Conservation (phyloP, 2,113 vertebrate species). For the Forbesichthys agassizii region DNA sequence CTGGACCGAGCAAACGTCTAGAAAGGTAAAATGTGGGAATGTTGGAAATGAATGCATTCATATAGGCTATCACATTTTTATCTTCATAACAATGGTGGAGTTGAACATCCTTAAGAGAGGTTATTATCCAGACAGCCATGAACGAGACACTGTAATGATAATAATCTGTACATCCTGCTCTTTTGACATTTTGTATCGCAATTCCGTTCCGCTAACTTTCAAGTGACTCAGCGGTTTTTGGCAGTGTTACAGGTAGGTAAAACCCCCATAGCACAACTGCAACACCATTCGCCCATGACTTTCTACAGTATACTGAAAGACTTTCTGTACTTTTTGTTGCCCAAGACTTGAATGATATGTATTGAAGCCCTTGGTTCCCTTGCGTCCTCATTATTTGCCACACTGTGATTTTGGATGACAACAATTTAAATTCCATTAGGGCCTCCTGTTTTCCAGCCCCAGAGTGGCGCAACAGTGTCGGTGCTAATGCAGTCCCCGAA, state of each 20-base stretch:
- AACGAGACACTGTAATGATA: too few species aligned
- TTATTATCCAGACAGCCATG: too few species aligned
- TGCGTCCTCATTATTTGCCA: constrained; percentile 48
- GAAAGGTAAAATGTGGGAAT: constrained; percentile 1
- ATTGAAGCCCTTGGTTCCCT: background rate
- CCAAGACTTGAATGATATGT: too few species aligned
- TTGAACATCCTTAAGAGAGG: background rate
- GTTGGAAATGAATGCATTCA: constrained; percentile 13
- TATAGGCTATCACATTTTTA: background rate
- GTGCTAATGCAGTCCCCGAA: background rate
- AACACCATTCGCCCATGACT: too few species aligned
- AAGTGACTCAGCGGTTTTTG: too few species aligned
- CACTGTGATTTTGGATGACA: constrained; percentile 47
- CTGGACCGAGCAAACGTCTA: constrained; percentile 11
- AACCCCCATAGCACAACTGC: too few species aligned
- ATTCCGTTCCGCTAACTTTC: too few species aligned
- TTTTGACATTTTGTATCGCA: too few species aligned
- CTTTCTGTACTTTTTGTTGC: too few species aligned
- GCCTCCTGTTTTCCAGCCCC: constrained; percentile 37
- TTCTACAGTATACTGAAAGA: too few species aligned
- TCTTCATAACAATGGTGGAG: constrained; percentile 19
- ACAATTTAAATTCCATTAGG: constrained; percentile 62
- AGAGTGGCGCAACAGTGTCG: constrained; percentile 29
- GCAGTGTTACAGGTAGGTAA: too few species aligned
- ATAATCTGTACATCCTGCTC: too few species aligned